These are phyloP conservation scores for Sinohyriopsis cumingii DNA, from an alignment of 2,888 invertebrate species.

Conservation along the genomic window DNA sequence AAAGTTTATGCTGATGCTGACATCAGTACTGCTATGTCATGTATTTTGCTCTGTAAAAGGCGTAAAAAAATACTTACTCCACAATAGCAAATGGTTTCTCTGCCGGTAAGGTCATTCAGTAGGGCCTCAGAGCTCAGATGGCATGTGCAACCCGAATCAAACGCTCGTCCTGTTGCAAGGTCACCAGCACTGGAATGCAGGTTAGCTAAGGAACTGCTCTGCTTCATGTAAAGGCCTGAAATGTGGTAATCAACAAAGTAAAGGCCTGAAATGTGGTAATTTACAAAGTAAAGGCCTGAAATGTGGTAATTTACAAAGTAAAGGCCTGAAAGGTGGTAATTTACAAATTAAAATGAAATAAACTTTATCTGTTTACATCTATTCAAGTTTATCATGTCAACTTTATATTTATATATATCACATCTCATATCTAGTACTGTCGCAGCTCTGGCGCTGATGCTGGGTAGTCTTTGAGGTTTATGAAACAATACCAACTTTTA, in stretches of 20 bases:
- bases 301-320: constrained; percentile 28
- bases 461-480: no score
- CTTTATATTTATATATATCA: no score
- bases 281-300: constrained; percentile 43
- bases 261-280: constrained; percentile 39
- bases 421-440: no score
- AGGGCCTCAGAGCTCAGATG: constrained; percentile 83
- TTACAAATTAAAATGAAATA: no score
- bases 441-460: no score
- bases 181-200: constrained; percentile 74
- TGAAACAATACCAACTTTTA: no score
- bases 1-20: no score
- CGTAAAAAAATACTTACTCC: constrained; percentile 48
- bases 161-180: constrained; percentile 93
- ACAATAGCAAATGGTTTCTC: constrained; percentile 82
- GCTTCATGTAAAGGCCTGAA: constrained; percentile 56
- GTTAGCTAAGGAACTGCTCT: constrained; percentile 40
- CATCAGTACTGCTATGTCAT: no score
- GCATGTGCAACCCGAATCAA: constrained; percentile 93
- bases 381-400: no score
- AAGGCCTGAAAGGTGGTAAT: constrained; percentile 40
- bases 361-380: no score
- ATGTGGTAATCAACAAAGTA: constrained; percentile 27
- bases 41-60: no score
- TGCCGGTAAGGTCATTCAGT: constrained; percentile 83